Percentiles rank a stretch among this genome's conserved stretches.
Evolutionary conservation across 2,797 vertebrate species (phyloP).

Genomic region (Cuniculus paca): DNA sequence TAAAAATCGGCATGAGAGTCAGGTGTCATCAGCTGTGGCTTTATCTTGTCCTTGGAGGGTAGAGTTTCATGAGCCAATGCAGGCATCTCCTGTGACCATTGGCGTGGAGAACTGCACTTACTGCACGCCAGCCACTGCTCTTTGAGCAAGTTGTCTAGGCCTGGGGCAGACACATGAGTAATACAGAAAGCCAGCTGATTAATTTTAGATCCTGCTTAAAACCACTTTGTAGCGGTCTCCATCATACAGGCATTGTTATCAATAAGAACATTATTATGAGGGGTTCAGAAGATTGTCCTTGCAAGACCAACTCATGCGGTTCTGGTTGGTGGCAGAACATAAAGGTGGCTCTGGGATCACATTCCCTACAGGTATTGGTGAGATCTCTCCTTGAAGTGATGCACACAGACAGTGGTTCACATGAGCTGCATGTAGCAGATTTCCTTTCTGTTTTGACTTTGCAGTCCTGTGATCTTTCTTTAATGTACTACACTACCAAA

Average conservation of each 20-base stretch:
- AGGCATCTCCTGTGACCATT: not conserved
- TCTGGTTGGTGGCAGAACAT: not conserved
- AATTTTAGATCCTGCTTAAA: not conserved
- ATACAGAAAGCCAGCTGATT: not conserved
- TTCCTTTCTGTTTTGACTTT: conserved; percentile 13
- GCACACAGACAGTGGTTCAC: not conserved
- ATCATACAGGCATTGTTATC: not conserved
- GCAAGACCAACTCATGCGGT: not conserved
- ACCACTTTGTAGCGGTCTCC: not conserved
- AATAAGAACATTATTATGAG: conserved; percentile 34
- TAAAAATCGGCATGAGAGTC: not conserved
- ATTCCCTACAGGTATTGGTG: not conserved
- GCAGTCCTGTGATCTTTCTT: not conserved
- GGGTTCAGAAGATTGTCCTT: not conserved
- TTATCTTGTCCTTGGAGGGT: not conserved
- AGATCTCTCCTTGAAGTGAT: not conserved
- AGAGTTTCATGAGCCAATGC: not conserved
- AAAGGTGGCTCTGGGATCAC: not conserved
- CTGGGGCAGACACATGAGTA: not conserved
- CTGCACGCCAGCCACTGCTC: not conserved
- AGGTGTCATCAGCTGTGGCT: not conserved
- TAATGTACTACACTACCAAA: conserved; percentile 27
- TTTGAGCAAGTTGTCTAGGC: not conserved
- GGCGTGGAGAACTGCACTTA: not conserved
- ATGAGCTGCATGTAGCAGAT: not conserved